A percentile compares a stretch with the other conserved stretches of the same genome.
Evolutionary conservation across 2,888 invertebrate species (phyloP).

Genomic region (Halictus quadricinctus): DNA sequence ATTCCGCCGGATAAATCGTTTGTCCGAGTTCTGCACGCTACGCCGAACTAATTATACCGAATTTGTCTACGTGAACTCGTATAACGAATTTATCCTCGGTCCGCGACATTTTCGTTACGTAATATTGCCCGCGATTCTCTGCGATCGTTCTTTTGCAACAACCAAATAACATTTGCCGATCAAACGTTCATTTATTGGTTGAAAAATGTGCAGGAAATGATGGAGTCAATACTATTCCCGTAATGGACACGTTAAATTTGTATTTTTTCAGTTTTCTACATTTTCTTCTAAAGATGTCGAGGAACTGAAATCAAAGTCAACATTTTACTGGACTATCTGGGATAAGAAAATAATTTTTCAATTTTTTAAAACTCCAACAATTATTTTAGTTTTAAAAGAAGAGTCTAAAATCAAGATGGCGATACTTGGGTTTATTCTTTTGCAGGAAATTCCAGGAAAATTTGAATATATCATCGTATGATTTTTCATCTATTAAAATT

Average conservation of each 20-base stretch:
- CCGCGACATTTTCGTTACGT: not conserved
- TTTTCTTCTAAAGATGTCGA: no score
- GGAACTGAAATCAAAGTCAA: no score
- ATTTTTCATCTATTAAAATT: no score
- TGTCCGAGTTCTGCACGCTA: not conserved
- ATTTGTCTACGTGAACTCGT: conserved; percentile 38
- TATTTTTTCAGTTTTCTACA: not conserved
- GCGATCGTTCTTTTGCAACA: not conserved
- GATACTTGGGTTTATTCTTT: no score
- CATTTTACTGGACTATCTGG: no score
- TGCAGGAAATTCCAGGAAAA: no score
- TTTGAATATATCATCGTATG: no score
- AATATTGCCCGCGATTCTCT: conserved; percentile 7
- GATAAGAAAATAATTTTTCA: no score
- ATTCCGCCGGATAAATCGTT: conserved; percentile 42
- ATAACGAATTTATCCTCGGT: conserved; percentile 39
- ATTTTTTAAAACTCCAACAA: not conserved
- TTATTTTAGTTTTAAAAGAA: no score
- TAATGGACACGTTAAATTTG: not conserved
- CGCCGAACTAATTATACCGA: conserved; percentile 37
- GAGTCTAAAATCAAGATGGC: no score
- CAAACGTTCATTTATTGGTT: not conserved
- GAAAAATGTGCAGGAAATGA: not conserved
- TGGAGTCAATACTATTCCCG: not conserved
- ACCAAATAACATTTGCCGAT: not conserved